A percentile compares a stretch with the other conserved stretches of the same genome.
These are phyloP conservation scores for Phrynocephalus guinanensis DNA, from an alignment of 2,797 vertebrate genomes.

Conservation along the genomic window DNA sequence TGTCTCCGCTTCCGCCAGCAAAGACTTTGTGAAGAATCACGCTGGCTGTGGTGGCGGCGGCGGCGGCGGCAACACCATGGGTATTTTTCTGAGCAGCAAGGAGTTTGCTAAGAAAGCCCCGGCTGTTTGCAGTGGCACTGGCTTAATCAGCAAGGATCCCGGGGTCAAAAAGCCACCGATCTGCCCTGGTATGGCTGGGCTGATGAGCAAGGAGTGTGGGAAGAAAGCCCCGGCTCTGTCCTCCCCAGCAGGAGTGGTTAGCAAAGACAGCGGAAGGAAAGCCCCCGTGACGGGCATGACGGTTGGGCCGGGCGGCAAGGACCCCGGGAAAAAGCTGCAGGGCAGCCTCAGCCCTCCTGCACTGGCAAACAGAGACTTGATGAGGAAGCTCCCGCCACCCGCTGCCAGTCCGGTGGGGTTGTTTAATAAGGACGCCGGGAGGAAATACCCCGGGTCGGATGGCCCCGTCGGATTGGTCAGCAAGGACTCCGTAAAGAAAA, in stretches of 20 bases:
- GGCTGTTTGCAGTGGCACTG: slow-evolving; percentile 56
- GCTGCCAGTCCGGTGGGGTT: neutral
- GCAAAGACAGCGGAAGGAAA: slow-evolving; percentile 71
- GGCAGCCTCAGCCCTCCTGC: neutral
- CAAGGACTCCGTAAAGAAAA: slow-evolving; percentile 80
- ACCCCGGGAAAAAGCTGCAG: slow-evolving; percentile 39
- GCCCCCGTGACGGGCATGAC: slow-evolving; percentile 56
- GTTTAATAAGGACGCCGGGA: slow-evolving; percentile 27
- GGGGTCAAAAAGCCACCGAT: slow-evolving; percentile 65
- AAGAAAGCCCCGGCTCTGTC: slow-evolving; percentile 66
- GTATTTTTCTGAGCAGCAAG: slow-evolving; percentile 68
- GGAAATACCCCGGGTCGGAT: slow-evolving; percentile 53
- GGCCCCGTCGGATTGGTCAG: slow-evolving; percentile 66
- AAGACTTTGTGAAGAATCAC: slow-evolving; percentile 79
- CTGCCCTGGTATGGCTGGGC: slow-evolving; percentile 61
- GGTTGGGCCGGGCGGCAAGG: slow-evolving; percentile 69
- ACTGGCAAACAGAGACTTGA: neutral
- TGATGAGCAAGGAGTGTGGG: slow-evolving; percentile 70
- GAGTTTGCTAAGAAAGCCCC: slow-evolving; percentile 69
- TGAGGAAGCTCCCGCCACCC: neutral
- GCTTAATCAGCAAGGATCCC: slow-evolving; percentile 69
- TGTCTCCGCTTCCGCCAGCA: slow-evolving; percentile 69
- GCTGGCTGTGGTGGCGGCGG: slow-evolving; percentile 64
- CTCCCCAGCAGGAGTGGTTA: slow-evolving; percentile 65
- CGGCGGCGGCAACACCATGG: slow-evolving; percentile 49